Evolutionary conservation across 2,888 invertebrate species (phyloP), one percentile per base, ranked within the genome.

Genomic region (Chaetogeoica ovagalla): DNA sequence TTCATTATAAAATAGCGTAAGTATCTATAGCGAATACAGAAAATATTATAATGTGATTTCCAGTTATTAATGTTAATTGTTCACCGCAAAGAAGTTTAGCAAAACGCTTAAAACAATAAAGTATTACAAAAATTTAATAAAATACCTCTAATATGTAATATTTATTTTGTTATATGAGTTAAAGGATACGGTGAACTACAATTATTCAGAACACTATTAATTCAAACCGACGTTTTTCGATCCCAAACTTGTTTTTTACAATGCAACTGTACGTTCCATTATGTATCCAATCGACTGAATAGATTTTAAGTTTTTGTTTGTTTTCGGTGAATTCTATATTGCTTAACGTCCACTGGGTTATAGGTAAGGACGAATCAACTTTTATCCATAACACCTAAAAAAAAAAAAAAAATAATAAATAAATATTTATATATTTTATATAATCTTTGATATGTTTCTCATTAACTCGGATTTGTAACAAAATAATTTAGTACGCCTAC

Each of bases 331-430:
- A 75, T n/a, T 59, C 66, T 0, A 59, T 48, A 9, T 30, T n/a
- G n/a, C 59, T 30, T 15, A 68, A 30, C 5, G 66, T 66, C 75
- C 75, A 75, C 0, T 15, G 43, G 6, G 43, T 75, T 55, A 74
- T 39, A 3, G 74, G 74, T 2, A 68, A 13, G 15, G 23, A 13
- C 3, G 57, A 68, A 4, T 75, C 75, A 5, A 19, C 23, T 68
- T 75, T 75, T 68, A n/a, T 75, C 75, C 75, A 75, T 15, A 43
- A 15, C 8, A 75, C n/a, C 75, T 75, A 19, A 30, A 59, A 75
- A 43, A 30, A 19, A n/a, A 7, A 6, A 6, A 59, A 59, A 7
- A 9, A 4, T 9, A 59, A 2, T 59, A n/a, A n/a, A 59, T 21
- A 21, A 23, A 13, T 55, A 5, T 55, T 55, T 55, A 9, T 5